Conservation (phyloP, 1,140 invertebrate genomes). For the Rhopalosiphum padi region DNA sequence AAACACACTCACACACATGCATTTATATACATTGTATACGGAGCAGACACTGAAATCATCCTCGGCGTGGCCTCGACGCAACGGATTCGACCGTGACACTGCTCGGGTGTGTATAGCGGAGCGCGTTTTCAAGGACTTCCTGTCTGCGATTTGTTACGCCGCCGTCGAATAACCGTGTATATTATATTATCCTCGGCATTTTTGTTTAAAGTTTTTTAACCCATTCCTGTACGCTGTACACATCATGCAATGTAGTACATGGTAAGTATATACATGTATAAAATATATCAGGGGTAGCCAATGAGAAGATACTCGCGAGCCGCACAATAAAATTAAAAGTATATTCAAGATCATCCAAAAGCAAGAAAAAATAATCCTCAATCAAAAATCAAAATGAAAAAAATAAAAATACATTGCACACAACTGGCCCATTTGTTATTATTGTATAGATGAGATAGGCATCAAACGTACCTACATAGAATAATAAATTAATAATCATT, state of each 20-base stretch:
- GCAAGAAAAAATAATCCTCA: no score
- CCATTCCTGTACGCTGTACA: background rate
- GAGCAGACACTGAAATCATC: conserved; percentile 35
- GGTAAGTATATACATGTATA: no score
- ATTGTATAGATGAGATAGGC: no score
- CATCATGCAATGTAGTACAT: background rate
- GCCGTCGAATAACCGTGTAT: conserved; percentile 27
- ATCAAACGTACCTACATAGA: no score
- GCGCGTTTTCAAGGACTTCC: conserved; percentile 57
- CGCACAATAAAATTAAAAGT: no score
- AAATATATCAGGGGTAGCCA: no score
- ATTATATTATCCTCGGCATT: conserved; percentile 46
- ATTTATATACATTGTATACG: conserved; percentile 40
- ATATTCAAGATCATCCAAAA: no score
- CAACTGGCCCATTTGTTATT: no score
- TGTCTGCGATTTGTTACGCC: conserved; percentile 57
- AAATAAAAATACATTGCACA: no score
- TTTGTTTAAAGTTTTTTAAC: conserved; percentile 56
- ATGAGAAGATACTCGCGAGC: no score
- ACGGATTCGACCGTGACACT: conserved; percentile 57
- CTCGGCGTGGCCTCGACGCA: conserved; percentile 43
- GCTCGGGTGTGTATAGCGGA: conserved; percentile 39
- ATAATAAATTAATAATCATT: no score
- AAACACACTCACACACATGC: background rate
- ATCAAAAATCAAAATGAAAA: no score